Percentiles rank a stretch among this genome's conserved stretches.
Evolutionary conservation across 2,797 vertebrate genomes (phyloP).

Genomic region (Cuniculus paca): DNA sequence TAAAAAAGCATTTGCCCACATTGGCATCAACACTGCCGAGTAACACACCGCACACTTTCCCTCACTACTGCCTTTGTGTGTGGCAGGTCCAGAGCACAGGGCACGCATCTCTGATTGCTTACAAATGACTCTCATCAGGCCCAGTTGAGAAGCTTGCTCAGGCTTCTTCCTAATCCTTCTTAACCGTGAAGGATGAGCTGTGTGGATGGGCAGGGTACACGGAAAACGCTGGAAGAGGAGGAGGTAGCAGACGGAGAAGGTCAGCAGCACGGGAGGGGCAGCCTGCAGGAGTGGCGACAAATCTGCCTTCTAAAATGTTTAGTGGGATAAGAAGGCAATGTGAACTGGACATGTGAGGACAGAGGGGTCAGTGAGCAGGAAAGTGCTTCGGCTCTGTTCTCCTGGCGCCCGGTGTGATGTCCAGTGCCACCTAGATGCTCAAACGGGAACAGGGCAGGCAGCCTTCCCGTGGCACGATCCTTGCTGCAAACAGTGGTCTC

Average conservation of each 20-base stretch:
- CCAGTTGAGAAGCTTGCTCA: background rate
- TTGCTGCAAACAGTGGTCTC: background rate
- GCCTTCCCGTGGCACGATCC: background rate
- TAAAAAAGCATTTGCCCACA: background rate
- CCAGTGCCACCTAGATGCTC: background rate
- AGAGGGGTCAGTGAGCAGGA: no score
- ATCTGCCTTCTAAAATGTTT: background rate
- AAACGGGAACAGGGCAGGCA: background rate
- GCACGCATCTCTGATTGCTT: background rate
- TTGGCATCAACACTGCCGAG: background rate
- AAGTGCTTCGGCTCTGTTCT: background rate
- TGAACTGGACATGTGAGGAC: no score
- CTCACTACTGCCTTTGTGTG: background rate
- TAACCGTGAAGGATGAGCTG: background rate
- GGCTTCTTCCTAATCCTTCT: background rate
- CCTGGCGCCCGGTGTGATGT: background rate
- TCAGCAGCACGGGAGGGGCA: background rate
- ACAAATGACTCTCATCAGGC: background rate
- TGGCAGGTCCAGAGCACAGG: background rate
- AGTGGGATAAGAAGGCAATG: rapidly evolving
- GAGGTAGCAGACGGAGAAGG: background rate
- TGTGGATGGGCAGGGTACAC: background rate
- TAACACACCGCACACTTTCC: no score
- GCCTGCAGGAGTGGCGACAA: background rate
- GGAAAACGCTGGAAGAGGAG: background rate